Percentiles rank a stretch among this genome's conserved stretches.
These are phyloP conservation scores for Falco punctatus DNA, from an alignment of 2,113 vertebrate species.

Conservation along the genomic window DNA sequence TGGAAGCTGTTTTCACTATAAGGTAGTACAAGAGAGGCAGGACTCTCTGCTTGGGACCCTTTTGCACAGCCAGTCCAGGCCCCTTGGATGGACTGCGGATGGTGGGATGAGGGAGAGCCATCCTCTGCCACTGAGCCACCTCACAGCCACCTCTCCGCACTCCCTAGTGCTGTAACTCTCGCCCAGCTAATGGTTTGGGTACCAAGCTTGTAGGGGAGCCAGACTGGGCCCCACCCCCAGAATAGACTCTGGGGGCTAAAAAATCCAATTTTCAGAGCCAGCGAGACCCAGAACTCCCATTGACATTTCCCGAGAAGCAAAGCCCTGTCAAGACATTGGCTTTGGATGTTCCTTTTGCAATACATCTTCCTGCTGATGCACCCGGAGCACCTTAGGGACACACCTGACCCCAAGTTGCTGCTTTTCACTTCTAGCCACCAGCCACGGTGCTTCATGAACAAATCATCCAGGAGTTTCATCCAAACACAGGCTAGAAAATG, in stretches of 20 bases:
- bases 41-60: not conserved
- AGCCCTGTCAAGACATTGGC: rapidly evolving
- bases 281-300: not conserved
- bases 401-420: conserved; percentile 17
- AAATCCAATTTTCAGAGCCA: not conserved
- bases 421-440: not conserved
- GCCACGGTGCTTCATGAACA: not conserved
- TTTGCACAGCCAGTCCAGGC: not conserved
- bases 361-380: not conserved
- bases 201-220: not conserved
- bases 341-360: not conserved
- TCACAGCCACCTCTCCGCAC: not conserved
- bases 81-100: not conserved
- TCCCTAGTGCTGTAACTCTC: not conserved
- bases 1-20: not conserved
- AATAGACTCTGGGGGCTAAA: not conserved
- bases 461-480: not conserved
- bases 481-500: not conserved
- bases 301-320: not conserved
- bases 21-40: not conserved
- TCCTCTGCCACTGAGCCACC: not conserved
- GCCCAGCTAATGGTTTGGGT: not conserved
- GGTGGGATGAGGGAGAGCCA: not conserved
- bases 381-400: not conserved
- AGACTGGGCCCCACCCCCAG: not conserved